Conservation (phyloP, 2,113 vertebrate genomes). For the Datnioides undecimradiatus region DNA sequence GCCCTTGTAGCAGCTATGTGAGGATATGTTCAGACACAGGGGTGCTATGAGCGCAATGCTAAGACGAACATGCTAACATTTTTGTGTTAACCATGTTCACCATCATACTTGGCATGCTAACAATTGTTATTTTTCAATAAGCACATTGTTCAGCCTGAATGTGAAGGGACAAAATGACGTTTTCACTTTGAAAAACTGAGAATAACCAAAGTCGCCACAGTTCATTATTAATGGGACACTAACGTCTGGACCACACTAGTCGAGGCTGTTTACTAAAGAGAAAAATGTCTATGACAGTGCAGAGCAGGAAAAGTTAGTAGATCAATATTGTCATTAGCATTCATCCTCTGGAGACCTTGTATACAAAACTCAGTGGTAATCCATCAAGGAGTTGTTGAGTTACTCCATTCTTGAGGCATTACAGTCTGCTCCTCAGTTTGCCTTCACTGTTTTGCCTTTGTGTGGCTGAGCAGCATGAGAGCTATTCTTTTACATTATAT, state of each 20-base stretch:
- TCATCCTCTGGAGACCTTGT: not conserved
- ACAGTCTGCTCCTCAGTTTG: constrained; percentile 4
- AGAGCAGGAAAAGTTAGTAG: not conserved
- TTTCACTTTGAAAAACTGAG: too few relatives aligned
- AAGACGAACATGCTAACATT: not conserved
- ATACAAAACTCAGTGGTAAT: not conserved
- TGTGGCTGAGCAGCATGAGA: not conserved
- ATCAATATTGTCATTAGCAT: not conserved
- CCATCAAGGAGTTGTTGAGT: not conserved
- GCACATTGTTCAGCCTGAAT: not conserved
- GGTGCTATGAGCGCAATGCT: not conserved
- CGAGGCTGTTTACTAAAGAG: too few relatives aligned
- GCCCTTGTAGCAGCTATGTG: not conserved
- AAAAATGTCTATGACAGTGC: not conserved
- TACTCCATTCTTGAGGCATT: not conserved
- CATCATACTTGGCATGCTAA: not conserved
- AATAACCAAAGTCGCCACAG: too few relatives aligned
- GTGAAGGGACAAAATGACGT: too few relatives aligned
- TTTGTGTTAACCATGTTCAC: not conserved
- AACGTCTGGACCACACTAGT: not conserved
- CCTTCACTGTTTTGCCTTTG: not conserved
- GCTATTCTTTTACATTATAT: constrained; percentile 22
- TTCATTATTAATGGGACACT: too few relatives aligned
- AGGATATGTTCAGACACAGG: too few relatives aligned
- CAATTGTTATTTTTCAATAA: not conserved